Evolutionary conservation across 2,113 vertebrate genomes (phyloP).

Genomic region (Elachura formosa): DNA sequence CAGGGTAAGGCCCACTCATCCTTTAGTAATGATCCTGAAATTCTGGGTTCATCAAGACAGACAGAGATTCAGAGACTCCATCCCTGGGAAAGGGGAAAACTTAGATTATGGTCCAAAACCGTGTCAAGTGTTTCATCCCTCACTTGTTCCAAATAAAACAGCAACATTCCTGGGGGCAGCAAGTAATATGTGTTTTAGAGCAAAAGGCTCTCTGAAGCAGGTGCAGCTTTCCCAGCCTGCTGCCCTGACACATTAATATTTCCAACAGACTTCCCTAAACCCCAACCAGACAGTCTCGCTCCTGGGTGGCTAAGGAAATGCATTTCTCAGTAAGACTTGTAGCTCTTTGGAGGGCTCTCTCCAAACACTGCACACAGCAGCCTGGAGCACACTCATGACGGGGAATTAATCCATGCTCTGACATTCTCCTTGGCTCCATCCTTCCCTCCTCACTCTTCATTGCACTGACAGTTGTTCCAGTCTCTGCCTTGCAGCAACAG

Average conservation of each 20-base stretch:
- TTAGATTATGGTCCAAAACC: neutral
- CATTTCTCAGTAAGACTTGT: neutral
- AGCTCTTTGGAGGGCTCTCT: neutral
- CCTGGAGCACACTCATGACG: fast-evolving
- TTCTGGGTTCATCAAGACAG: neutral
- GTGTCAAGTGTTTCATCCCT: neutral
- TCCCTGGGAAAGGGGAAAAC: neutral
- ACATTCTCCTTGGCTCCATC: neutral
- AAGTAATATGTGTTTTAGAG: neutral
- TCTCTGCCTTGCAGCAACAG: neutral
- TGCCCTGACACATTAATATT: neutral
- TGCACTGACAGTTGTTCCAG: neutral
- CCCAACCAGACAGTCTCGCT: neutral
- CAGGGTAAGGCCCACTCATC: neutral
- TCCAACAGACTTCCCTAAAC: neutral
- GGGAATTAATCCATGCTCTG: neutral
- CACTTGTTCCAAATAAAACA: neutral
- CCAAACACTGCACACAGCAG: neutral
- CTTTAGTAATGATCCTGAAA: neutral
- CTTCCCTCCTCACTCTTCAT: neutral
- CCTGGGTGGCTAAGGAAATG: neutral
- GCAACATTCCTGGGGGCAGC: neutral
- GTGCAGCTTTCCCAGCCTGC: neutral
- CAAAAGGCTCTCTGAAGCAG: neutral
- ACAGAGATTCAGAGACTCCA: neutral